A percentile compares a stretch with the other conserved stretches of the same genome.
Conservation (phyloP, 2,888 invertebrate genomes). For the Rutpela maculata region DNA sequence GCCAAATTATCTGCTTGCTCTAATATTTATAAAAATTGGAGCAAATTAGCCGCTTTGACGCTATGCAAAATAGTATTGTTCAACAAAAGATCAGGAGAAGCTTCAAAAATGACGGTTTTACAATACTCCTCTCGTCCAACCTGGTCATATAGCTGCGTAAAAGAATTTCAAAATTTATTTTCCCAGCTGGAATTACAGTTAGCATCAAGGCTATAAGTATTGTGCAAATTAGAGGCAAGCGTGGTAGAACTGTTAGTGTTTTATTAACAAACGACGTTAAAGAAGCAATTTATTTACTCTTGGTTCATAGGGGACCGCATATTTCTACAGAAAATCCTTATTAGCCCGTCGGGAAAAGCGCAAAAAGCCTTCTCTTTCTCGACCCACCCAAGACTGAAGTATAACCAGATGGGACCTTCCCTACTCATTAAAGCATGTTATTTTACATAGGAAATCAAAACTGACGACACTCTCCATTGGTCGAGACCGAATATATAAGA, state of each 20-base stretch:
- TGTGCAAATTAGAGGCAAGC: slow-evolving; percentile 32
- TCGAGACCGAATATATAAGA: too few relatives aligned
- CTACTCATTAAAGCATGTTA: too few relatives aligned
- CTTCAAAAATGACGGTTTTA: slow-evolving; percentile 43
- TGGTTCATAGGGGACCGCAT: not conserved
- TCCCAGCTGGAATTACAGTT: slow-evolving; percentile 41
- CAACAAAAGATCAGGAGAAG: slow-evolving; percentile 50
- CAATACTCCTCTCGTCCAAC: slow-evolving; percentile 43
- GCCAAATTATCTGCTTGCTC: slow-evolving; percentile 21
- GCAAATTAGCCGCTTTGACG: slow-evolving; percentile 16
- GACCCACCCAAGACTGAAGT: too few relatives aligned
- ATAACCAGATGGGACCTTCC: too few relatives aligned
- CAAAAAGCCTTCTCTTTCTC: too few relatives aligned
- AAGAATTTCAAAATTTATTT: slow-evolving; percentile 38
- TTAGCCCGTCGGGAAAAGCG: too few relatives aligned
- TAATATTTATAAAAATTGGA: slow-evolving; percentile 28
- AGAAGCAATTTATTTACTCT: slow-evolving; percentile 25
- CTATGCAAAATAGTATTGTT: slow-evolving; percentile 46
- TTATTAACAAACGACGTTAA: slow-evolving; percentile 39
- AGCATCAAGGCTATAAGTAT: slow-evolving; percentile 34
- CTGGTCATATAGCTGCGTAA: slow-evolving; percentile 37
- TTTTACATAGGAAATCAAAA: too few relatives aligned
- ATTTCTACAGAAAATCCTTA: slow-evolving; percentile 46
- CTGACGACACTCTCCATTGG: too few relatives aligned
- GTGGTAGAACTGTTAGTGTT: slow-evolving; percentile 40